phyloP scores from a whole-genome alignment of 2,888 invertebrate genomes.

The Plagodis pulveraria region DNA sequence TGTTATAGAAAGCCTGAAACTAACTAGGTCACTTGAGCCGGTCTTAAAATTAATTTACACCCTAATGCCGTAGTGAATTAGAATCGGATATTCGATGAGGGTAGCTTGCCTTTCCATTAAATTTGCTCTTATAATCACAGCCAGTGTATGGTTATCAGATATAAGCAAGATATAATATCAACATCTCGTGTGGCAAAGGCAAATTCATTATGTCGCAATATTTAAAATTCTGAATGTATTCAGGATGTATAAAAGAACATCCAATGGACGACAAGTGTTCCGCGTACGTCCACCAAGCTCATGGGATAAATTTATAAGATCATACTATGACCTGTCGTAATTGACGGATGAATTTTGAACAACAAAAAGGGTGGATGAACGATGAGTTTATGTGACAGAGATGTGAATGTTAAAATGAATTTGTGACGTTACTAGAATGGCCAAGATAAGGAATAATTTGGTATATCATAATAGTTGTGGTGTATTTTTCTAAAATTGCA shows the following conservation, averaged over 20 bases:
- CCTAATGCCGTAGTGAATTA: neutral
- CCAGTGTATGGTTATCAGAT: no score
- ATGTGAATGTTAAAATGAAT: no score
- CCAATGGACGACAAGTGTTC: no score
- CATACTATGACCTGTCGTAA: neutral
- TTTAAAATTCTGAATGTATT: no score
- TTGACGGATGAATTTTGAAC: neutral
- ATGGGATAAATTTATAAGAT: neutral
- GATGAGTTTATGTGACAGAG: no score
- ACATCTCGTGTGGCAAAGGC: neutral
- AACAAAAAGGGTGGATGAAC: no score
- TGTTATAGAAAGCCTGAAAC: neutral
- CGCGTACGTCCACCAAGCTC: neutral
- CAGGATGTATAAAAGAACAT: no score
- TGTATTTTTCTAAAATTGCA: no score
- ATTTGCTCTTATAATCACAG: neutral
- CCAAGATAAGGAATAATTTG: no score
- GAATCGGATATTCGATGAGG: neutral
- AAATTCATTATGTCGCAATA: no score
- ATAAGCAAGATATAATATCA: neutral
- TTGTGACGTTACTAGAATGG: no score
- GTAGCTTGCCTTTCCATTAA: neutral
- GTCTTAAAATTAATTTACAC: neutral
- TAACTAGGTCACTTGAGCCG: slow-evolving; percentile 1
- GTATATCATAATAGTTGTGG: no score